Percentiles rank a stretch among this genome's conserved stretches.
These are phyloP conservation scores for Pteria penguin DNA, from an alignment of 2,888 invertebrate species.

Conservation along the genomic window DNA sequence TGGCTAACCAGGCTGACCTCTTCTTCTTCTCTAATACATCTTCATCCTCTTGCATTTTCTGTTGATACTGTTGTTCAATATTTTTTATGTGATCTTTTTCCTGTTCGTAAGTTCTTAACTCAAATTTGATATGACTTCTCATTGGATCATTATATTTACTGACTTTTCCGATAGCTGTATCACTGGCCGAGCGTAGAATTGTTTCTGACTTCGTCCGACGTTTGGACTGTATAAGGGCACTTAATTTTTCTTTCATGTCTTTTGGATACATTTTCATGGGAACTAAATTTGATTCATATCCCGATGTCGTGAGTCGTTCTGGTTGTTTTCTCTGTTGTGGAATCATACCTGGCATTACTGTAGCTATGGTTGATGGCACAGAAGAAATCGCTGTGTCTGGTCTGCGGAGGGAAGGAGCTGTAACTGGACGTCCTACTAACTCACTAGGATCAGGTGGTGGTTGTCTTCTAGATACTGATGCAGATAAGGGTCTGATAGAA, in stretches of 20 bases:
- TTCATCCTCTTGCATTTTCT: constrained; percentile 56
- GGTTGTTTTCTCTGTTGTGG: constrained; percentile 47
- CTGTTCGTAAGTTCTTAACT: constrained; percentile 75
- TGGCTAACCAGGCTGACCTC: constrained; percentile 56
- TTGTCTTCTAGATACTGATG: constrained; percentile 58
- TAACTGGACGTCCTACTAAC: constrained; percentile 56
- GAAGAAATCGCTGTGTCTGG: constrained; percentile 54
- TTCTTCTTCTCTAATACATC: constrained; percentile 66
- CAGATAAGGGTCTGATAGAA: constrained; percentile 72
- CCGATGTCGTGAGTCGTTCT: constrained; percentile 60
- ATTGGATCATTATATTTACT: constrained; percentile 75
- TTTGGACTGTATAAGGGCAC: constrained; percentile 57
- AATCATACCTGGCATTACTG: constrained; percentile 60
- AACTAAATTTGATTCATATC: constrained; percentile 63
- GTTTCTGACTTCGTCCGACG: constrained; percentile 52
- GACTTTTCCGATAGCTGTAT: constrained; percentile 65
- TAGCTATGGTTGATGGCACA: constrained; percentile 59
- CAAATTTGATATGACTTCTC: constrained; percentile 74
- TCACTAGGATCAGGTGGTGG: constrained; percentile 35
- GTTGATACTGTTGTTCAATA: constrained; percentile 61
- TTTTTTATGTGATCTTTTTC: constrained; percentile 65
- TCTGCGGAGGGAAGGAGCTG: constrained; percentile 55
- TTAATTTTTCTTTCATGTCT: constrained; percentile 67
- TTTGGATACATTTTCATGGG: constrained; percentile 78
- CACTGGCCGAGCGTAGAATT: constrained; percentile 52